phyloP scores from a whole-genome alignment of 53 echinoderm and acorn worm species.

The Patiria pectinifera region DNA sequence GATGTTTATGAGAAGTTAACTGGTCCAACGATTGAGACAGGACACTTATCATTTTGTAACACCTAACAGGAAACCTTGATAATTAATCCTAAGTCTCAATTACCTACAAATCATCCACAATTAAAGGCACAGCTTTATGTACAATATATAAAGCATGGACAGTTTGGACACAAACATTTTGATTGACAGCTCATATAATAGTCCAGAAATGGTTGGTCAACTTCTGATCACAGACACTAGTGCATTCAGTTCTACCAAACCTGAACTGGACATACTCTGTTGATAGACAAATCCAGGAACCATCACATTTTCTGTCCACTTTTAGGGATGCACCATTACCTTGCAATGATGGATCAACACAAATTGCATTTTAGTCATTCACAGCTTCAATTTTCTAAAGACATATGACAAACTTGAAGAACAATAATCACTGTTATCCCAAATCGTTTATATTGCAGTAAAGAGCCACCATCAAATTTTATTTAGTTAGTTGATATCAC shows the following conservation, averaged over 20 bases:
- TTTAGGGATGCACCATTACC: not conserved
- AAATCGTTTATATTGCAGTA: too few relatives aligned
- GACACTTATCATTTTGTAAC: not conserved
- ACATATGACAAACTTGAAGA: not conserved
- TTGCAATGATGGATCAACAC: not conserved
- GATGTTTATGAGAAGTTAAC: not conserved
- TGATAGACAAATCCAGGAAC: not conserved
- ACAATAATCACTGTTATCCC: too few relatives aligned
- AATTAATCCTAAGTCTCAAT: not conserved
- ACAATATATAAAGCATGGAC: constrained; percentile 33
- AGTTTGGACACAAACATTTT: not conserved
- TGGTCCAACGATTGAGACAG: not conserved
- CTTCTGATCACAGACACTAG: not conserved
- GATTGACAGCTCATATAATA: not conserved
- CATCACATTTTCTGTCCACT: not conserved
- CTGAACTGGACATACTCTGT: too few relatives aligned
- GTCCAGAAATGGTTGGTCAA: not conserved
- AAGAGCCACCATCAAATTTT: too few relatives aligned
- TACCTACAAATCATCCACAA: not conserved
- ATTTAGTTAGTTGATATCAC: too few relatives aligned
- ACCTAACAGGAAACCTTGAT: not conserved
- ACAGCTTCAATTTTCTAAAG: too few relatives aligned
- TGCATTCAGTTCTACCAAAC: too few relatives aligned
- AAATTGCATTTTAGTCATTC: too few relatives aligned
- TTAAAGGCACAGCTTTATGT: constrained; percentile 58